Conservation (phyloP, 2,797 vertebrate genomes). For the Urosaurus nigricauda region DNA sequence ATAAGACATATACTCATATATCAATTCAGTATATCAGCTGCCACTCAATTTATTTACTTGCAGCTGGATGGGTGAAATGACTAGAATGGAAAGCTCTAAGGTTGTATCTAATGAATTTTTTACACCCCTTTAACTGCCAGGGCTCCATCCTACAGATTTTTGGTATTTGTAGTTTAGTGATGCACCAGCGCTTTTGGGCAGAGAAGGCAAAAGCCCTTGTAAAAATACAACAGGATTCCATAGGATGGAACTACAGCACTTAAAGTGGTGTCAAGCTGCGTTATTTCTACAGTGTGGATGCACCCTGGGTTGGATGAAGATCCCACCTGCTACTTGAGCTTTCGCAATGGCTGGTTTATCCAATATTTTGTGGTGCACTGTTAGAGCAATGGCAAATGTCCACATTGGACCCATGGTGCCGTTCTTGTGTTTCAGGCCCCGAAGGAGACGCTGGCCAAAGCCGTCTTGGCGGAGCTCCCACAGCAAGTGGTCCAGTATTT, state of each 20-base stretch:
- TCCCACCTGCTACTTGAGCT: too few species aligned
- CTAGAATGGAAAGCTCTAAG: not conserved
- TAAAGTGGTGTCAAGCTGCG: too few species aligned
- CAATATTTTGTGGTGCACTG: not conserved
- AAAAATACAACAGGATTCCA: too few species aligned
- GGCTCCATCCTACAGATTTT: too few species aligned
- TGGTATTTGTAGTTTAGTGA: too few species aligned
- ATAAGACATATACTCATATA: too few species aligned
- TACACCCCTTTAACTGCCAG: too few species aligned
- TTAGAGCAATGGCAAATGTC: not conserved
- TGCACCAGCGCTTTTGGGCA: too few species aligned
- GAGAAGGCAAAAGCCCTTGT: too few species aligned
- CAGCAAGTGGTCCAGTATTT: conserved; percentile 99
- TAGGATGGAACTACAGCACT: too few species aligned
- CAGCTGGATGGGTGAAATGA: not conserved
- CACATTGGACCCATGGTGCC: not conserved
- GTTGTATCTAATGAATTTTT: too few species aligned
- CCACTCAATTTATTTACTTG: not conserved
- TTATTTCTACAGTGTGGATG: too few species aligned
- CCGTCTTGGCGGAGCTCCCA: conserved; percentile 95
- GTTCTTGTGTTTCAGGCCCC: conserved; percentile 84
- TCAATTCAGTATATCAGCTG: not conserved
- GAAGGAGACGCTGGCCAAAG: conserved; percentile 97
- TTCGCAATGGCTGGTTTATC: not conserved
- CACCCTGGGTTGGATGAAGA: not conserved